Evolutionary conservation across 2,113 vertebrate species (phyloP), one percentile per base, ranked within the genome.

Genomic region (Empidonax alnorum): DNA sequence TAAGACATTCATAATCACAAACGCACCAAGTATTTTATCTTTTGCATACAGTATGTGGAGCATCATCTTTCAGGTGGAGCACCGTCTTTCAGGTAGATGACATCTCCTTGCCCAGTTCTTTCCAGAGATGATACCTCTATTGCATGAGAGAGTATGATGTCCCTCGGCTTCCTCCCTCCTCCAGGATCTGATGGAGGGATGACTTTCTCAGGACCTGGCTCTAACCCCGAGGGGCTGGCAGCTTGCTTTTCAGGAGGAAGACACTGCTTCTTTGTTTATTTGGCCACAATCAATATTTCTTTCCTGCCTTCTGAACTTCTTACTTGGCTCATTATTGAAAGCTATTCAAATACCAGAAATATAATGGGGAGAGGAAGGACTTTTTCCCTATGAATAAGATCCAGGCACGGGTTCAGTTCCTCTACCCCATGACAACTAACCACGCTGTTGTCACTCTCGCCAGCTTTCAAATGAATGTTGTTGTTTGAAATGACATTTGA

Each of bases 341-440:
- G 35, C 61, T 81, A 28, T 89, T 94, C 89, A 86, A 89, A 82
- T 13, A 72, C 7, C 62, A 87, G 74, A 75, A 87, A 30, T 56
- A 89, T 61, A 91, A 97, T 65, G 74, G 66, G 59, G 31, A 97
- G 86, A 97, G 80, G 89, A 97, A 89, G 90, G 47, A 77, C 93
- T 89, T 90, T 72, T 86, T 71, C 86, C 65, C 83, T 78, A 3
- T 94, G 86, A 96, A 86, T 93, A 87, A 80, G 47, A 92, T 89
- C 80, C 83, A 96, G 95, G 96, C 95, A 87, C 52, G 71, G 73
- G 73, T 89, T 97, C 91, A 96, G 91, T 78, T 94, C 61, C 77
- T 94, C 80, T 25, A 74, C 19, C 83, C 86, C 65, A 52, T 93
- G 86, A 92, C 68, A 78, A 55, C 81, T 71, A 87, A 84, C 72